Base-by-base conservation (phyloP, 2,113 vertebrate species). In the Hoplias malabaricus region DNA sequence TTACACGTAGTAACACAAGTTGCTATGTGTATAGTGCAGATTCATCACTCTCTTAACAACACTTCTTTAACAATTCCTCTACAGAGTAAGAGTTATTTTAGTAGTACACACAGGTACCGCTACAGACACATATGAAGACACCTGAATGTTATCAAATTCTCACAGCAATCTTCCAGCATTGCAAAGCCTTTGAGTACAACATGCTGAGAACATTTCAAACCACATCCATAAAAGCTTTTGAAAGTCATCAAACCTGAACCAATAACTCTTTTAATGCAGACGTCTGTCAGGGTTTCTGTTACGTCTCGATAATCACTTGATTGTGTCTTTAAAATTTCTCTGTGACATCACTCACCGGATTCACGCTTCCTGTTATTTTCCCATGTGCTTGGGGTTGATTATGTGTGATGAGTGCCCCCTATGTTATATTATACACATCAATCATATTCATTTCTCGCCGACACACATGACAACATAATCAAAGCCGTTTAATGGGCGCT, bases 391-490 rank as follows among this genome's bases (percentile, higher is more conserved):
- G 6, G 16, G 16, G 53, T 27, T 42, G 63, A 43, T 36, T 8
- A 50, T 50, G 40, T 59, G 23, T 19, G 65, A 48, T 36, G 23
- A 13, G 11, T 66, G 61, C 19, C 0, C 13, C n/a, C 9, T 78
- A 77, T 75, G 80, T 68, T 84, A 79, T 78, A 86, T 82, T 80
- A 77, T 50, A n/a, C 72, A 72, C 80, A 86, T 91, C 84, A 86
- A 85, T 91, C 90, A 86, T 67, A 62, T 89, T 92, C 89, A 90
- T 88, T 86, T 84, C 87, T 83, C 88, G 13, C 81, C 80, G 91
- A 89, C 80, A 86, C 86, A 86, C 80, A 90, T 91, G 88, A 92
- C 87, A 89, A 88, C 87, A 88, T 90, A 88, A 93, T 92, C 87
- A 93, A 90, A 86, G 72, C 77, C 80, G 78, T 78, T 88, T 87